phyloP scores from a whole-genome alignment of 2,113 vertebrate genomes.

The Muntiacus muntjak region DNA sequence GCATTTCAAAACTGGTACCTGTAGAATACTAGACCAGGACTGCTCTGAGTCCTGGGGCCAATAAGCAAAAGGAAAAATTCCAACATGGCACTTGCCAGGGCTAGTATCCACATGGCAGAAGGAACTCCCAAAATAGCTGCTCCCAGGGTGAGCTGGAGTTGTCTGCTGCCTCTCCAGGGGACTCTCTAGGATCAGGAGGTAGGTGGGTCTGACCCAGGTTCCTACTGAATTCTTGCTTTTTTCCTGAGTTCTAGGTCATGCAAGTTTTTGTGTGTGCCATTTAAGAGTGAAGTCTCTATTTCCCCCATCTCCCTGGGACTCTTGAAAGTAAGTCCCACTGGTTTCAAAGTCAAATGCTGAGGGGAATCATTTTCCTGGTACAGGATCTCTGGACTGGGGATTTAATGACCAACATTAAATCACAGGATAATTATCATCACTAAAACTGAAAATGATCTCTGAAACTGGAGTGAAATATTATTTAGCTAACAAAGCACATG shows the following conservation, averaged over 20 bases:
- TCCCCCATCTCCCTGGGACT: not conserved
- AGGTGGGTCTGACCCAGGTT: not conserved
- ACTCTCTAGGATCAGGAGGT: not conserved
- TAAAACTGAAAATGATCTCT: constrained; percentile 40
- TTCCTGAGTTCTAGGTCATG: not conserved
- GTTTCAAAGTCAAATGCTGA: not conserved
- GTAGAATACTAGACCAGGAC: not conserved
- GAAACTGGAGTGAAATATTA: constrained; percentile 9
- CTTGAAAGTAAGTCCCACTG: not conserved
- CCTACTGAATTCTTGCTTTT: not conserved
- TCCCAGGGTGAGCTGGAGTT: not conserved
- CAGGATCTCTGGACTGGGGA: not conserved
- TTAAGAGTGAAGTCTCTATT: not conserved
- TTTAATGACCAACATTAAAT: constrained; percentile 31
- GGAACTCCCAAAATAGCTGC: not conserved
- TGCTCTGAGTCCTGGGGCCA: not conserved
- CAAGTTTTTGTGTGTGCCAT: not conserved
- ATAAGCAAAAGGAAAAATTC: not conserved
- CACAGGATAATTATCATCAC: not conserved
- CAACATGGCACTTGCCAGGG: not conserved
- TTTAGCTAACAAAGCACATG: not conserved
- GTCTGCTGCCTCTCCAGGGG: not conserved
- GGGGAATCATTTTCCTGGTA: not conserved
- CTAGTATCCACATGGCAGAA: not conserved
- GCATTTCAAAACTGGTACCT: not conserved